Evolutionary conservation across 2,797 vertebrate genomes (phyloP).

Genomic region (Pangasius krempfi): DNA sequence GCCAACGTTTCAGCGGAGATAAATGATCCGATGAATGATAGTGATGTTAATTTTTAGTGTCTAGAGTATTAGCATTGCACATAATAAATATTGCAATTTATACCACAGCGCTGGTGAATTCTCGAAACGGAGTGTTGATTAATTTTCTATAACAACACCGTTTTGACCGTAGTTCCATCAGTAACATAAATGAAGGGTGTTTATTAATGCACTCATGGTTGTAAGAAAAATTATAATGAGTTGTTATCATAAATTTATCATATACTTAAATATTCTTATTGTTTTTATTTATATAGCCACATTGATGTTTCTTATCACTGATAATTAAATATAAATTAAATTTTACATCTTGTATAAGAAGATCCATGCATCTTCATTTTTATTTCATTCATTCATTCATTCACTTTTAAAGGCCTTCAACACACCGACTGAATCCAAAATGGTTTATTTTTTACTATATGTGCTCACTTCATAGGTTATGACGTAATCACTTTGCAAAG

Average conservation of each 20-base stretch:
- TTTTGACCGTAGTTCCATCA: not conserved
- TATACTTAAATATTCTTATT: too few relatives aligned
- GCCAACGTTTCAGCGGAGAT: not conserved
- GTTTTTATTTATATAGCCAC: too few relatives aligned
- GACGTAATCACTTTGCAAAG: too few relatives aligned
- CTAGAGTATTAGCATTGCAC: not conserved
- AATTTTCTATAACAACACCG: not conserved
- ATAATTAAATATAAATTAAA: too few relatives aligned
- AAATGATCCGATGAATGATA: not conserved
- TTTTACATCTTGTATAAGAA: too few relatives aligned
- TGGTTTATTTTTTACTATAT: too few relatives aligned
- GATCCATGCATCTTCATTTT: too few relatives aligned
- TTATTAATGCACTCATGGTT: not conserved
- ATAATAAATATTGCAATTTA: not conserved
- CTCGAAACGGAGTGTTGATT: not conserved
- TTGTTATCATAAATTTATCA: not conserved
- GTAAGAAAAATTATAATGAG: not conserved
- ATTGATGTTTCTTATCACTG: too few relatives aligned
- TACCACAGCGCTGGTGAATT: not conserved
- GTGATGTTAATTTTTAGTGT: not conserved
- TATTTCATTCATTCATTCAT: too few relatives aligned
- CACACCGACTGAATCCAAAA: too few relatives aligned
- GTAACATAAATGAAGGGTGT: not conserved
- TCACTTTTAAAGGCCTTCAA: too few relatives aligned
- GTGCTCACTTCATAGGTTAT: too few relatives aligned